Base-by-base conservation (phyloP, 2,888 invertebrate genomes). In the Papilio protenor region DNA sequence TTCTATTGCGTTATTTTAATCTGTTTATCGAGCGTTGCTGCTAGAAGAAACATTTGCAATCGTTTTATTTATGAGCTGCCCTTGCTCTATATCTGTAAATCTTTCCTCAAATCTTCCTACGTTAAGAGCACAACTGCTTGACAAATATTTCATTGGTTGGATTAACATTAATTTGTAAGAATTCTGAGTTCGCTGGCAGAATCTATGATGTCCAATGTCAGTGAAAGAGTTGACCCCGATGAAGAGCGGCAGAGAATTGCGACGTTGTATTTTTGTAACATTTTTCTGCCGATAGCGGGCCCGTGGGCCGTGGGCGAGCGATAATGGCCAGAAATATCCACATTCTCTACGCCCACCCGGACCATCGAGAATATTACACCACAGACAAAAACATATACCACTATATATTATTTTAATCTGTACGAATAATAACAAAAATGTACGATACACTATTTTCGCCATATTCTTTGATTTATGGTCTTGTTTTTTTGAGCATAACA, bases 261-360 rank as follows among this genome's bases (percentile, higher is more conserved):
- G 89, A 88, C 89, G 88, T 86, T 86, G 86, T 92, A 92, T 91
- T 92, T 92, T 90, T 86, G 88, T 90, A 90, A 89, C 86, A 90
- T 90, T 90, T 92, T 92, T 92, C 90, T 91, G 91, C 91, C 90
- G 91, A 92, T 91, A 90, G 89, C 89, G 84, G 77, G 78, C 82
- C 87, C 89, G 92, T 92, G 90, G 92, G 92, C 84, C 89, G 92
- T 92, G 90, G 92, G 92, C 85, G 92, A 90, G 87, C 88, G 91
- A 92, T 91, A 91, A 92, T 90, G 87, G 86, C 88, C 89, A 89
- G 85, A 92, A 94, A 93, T 93, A 93, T 90, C 87, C 87, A 89
- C 91, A 91, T 87, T 91, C 89, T 88, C 84, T 80, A 83, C 92
- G 88, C 93, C 92, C 91, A 91, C 92, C 84, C 85, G 81, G 83